Evolutionary conservation across 30 jellyfish, hydroid and myxozoan genomes (phyloP).

Genomic region (Hydra vulgaris): DNA sequence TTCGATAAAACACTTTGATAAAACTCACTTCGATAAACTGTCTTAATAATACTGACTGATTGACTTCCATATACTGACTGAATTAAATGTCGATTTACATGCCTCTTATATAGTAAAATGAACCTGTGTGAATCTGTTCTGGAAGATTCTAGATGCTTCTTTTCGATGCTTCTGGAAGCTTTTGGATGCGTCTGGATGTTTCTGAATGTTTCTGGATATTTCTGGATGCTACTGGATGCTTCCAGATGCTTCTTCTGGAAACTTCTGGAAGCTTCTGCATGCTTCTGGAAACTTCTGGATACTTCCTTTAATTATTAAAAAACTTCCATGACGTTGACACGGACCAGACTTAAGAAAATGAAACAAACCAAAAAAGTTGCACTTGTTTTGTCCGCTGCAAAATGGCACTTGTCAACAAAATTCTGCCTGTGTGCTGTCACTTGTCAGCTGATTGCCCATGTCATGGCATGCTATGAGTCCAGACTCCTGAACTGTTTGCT

Average conservation of each 20-base stretch:
- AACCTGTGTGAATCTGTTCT: no score
- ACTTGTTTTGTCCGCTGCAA: not conserved
- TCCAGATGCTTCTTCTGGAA: not conserved
- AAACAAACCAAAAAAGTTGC: not conserved
- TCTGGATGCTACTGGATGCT: not conserved
- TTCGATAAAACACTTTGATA: no score
- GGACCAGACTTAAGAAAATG: not conserved
- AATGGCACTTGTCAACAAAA: not conserved
- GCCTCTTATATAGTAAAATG: no score
- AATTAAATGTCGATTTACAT: no score
- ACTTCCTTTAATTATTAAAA: not conserved
- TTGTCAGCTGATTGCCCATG: not conserved
- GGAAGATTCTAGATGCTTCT: no score
- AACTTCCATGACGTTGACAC: not conserved
- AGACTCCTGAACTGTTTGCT: not conserved
- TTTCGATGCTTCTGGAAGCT: no score
- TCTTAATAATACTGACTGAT: no score
- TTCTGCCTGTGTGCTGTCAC: not conserved
- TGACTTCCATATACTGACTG: no score
- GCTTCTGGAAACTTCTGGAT: not conserved
- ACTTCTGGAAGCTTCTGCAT: not conserved
- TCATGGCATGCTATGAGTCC: not conserved
- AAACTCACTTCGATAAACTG: no score
- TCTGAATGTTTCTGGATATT: no score
- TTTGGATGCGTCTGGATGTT: no score